Evolutionary conservation across 2,888 invertebrate genomes (phyloP).

Genomic region (Polylopha cassiicola): DNA sequence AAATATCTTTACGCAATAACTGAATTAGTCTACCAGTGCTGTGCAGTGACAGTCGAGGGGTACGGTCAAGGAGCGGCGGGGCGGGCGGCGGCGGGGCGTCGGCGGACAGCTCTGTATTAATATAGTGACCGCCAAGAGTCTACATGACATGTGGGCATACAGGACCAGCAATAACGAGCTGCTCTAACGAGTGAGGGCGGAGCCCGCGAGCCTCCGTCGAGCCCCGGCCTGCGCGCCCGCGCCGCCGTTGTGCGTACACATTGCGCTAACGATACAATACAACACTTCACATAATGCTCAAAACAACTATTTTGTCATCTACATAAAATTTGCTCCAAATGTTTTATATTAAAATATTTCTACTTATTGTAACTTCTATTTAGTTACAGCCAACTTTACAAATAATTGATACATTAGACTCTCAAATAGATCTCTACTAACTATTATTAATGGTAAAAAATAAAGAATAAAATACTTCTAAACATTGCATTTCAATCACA

Average conservation of each 20-base stretch:
- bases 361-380: slow-evolving; percentile 76
- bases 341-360: slow-evolving; percentile 76
- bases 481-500: slow-evolving; percentile 78
- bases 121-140: no score
- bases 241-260: slow-evolving; percentile 71
- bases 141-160: no score
- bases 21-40: slow-evolving; percentile 75
- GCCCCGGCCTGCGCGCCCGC: slow-evolving; percentile 33
- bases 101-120: neutral
- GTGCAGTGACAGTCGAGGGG: slow-evolving; percentile 66
- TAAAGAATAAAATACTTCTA: slow-evolving; percentile 78
- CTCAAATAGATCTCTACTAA: slow-evolving; percentile 78
- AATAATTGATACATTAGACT: slow-evolving; percentile 78
- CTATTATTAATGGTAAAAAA: slow-evolving; percentile 77
- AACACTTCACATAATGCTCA: slow-evolving; percentile 75
- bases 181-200: no score
- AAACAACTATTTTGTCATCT: slow-evolving; percentile 75
- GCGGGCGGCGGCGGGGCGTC: slow-evolving; percentile 12
- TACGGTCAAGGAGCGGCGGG: slow-evolving; percentile 33
- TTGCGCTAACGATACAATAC: slow-evolving; percentile 62
- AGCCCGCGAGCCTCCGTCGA: slow-evolving; percentile 29
- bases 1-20: slow-evolving; percentile 74
- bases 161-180: no score
- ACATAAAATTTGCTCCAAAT: slow-evolving; percentile 77
- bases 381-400: slow-evolving; percentile 78